Base-by-base conservation (phyloP, 2,888 invertebrate genomes). In the Lathronympha strigana region DNA sequence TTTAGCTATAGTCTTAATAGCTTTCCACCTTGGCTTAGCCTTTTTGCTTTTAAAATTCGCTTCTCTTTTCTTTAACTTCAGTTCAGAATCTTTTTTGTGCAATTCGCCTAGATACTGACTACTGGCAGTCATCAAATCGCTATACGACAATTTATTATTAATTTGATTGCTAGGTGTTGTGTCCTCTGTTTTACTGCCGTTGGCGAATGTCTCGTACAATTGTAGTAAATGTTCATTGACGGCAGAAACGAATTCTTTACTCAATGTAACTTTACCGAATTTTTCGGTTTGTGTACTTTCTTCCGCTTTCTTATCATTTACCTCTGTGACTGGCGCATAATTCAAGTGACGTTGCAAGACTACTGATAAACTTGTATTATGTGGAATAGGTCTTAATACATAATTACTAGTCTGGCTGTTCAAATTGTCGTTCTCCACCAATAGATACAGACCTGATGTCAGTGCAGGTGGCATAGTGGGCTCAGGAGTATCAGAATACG, bases 381-480 rank as follows among this genome's bases (percentile, higher is more conserved):
- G 67, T 70, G 71, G 69, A 0, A 85, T 63, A 8, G 83, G 84
- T 72, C 80, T 82, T 11, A 88, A 67, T 4, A 77, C 74, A 61
- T 75, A 80, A 8, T 74, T 68, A 6, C 78, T 77, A 58, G 72
- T 72, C 2, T 70, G 72, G 31, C 68, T 54, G 5, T 76, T 71
- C n/a, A 57, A 47, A 23, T 73, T 74, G 1, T 68, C 68, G 61
- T 80, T 76, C 67, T 83, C 80, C 1, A 84, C 75, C 5, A 88
- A 66, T 31, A 88, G 69, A 73, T 86, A 88, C 72, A 87, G 74
- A 17, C 83, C 84, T 17, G 86, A 80, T 0, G 81, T 73, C 2
- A 82, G 43, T 33, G 36, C 25, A 13, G 53, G 58, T 4, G 63
- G 4, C 3, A 66, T 50, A 31, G 70, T 67, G 8, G 69, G 61